phyloP scores from a whole-genome alignment of 2,113 vertebrate species.

The Donacobius atricapilla region DNA sequence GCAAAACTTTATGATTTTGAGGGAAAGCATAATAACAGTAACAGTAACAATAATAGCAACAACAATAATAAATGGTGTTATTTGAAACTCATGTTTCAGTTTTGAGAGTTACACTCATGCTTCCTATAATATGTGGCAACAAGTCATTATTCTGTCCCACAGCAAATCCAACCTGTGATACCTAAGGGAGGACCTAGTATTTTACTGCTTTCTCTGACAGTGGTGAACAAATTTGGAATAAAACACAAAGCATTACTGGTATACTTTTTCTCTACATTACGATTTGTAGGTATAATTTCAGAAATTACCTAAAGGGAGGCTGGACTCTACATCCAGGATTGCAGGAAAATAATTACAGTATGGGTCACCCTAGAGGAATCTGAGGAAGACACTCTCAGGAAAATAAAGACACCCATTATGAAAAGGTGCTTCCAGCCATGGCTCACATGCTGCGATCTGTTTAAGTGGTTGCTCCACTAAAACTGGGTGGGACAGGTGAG shows the following conservation, averaged over 20 bases:
- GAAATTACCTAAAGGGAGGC: neutral
- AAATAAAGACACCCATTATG: neutral
- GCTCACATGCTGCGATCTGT: neutral
- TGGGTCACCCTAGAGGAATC: neutral
- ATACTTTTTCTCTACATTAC: neutral
- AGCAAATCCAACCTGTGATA: neutral
- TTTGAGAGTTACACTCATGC: neutral
- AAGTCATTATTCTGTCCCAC: neutral
- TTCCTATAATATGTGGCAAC: neutral
- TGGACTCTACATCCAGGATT: neutral
- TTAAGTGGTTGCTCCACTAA: neutral
- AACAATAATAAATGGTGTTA: neutral
- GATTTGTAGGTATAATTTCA: neutral
- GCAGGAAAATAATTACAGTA: neutral
- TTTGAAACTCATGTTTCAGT: neutral
- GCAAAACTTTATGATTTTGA: neutral
- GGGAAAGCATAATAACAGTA: neutral
- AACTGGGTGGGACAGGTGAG: constrained; percentile 32
- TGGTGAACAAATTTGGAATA: neutral
- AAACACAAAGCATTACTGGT: neutral
- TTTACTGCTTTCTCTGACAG: neutral
- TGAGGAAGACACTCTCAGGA: constrained; percentile 14
- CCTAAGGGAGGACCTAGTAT: neutral
- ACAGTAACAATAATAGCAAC: neutral
- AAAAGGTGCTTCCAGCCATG: neutral